A percentile compares a stretch with the other conserved stretches of the same genome.
Conservation (phyloP, 2,797 vertebrate species). For the Bothrops alternatus region DNA sequence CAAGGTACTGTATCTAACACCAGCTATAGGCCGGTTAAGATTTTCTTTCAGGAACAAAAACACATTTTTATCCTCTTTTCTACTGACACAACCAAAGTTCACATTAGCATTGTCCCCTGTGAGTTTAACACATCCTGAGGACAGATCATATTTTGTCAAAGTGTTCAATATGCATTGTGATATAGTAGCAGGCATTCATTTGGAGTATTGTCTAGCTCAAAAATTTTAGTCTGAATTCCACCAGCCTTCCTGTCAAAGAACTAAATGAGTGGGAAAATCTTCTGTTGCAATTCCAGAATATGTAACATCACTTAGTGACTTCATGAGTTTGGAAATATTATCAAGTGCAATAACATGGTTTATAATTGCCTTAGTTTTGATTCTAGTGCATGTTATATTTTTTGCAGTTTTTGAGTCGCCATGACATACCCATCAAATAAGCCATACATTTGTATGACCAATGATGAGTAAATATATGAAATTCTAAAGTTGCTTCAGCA, state of each 20-base stretch:
- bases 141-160: background rate
- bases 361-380: background rate
- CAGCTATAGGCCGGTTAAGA: background rate
- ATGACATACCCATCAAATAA: background rate
- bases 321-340: background rate
- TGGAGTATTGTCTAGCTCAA: background rate
- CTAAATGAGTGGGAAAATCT: background rate
- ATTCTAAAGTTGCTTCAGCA: background rate
- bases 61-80: background rate
- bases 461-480: background rate
- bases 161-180: background rate
- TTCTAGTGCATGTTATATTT: background rate
- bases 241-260: background rate
- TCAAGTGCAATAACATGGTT: background rate
- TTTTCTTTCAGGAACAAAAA: background rate
- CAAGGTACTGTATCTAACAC: background rate
- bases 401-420: background rate
- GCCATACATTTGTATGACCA: background rate
- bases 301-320: background rate
- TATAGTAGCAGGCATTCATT: background rate
- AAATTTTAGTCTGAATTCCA: background rate
- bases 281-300: background rate
- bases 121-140: background rate
- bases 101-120: background rate
- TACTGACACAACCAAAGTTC: background rate